Percentiles rank a stretch among this genome's conserved stretches.
Evolutionary conservation across 2,113 vertebrate genomes (phyloP).

Genomic region (Rhombomys opimus): DNA sequence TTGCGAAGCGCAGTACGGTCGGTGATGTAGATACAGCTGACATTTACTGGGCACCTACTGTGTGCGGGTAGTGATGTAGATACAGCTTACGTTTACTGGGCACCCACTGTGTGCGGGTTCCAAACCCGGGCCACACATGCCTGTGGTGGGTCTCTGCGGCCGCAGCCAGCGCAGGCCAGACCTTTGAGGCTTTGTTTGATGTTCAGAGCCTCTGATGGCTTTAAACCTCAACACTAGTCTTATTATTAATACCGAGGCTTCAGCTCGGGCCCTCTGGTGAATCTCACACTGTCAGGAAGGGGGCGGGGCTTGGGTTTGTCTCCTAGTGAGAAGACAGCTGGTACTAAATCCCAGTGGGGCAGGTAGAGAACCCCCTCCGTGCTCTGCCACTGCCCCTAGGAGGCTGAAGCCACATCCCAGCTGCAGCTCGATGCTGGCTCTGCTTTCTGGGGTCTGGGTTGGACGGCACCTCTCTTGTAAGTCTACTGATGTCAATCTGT

Average conservation of each 20-base stretch:
- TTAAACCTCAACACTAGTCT: slow-evolving; percentile 67
- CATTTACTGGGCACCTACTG: not conserved
- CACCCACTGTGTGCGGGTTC: not conserved
- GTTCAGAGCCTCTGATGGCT: slow-evolving; percentile 36
- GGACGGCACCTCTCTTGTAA: not conserved
- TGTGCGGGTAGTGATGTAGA: not conserved
- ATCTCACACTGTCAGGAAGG: not conserved
- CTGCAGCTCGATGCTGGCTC: not conserved
- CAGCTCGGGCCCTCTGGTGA: not conserved
- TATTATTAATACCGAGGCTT: slow-evolving; percentile 61
- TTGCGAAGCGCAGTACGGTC: not conserved
- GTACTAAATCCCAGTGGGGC: not conserved
- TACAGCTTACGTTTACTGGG: not conserved
- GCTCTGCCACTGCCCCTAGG: not conserved
- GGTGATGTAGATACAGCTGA: not conserved
- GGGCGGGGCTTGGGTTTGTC: not conserved
- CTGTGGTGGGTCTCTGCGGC: not conserved
- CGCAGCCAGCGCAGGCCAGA: rapidly evolving
- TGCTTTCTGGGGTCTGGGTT: not conserved
- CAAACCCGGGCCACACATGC: not conserved
- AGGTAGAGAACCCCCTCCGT: not conserved
- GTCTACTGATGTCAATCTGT: slow-evolving; percentile 66
- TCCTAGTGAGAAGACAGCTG: not conserved
- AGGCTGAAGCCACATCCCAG: not conserved
- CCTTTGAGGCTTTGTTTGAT: slow-evolving; percentile 1